A percentile compares a stretch with the other conserved stretches of the same genome.
Conservation (phyloP, 2,113 vertebrate genomes). For the Phasianus colchicus region DNA sequence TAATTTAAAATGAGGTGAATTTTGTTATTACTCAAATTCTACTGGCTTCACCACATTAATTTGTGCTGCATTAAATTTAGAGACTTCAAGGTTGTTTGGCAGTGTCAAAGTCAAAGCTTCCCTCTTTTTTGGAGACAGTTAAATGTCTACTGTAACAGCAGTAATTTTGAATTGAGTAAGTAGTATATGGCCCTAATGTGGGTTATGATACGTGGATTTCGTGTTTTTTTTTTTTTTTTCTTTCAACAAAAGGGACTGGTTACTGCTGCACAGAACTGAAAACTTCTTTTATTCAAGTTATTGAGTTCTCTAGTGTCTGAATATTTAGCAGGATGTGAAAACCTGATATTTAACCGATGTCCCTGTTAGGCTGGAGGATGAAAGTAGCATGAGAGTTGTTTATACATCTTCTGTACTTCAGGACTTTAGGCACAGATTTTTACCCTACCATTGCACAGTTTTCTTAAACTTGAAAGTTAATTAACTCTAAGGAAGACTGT, state of each 20-base stretch:
- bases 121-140: not conserved
- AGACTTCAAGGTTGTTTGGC: not conserved
- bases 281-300: not conserved
- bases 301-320: not conserved
- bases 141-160: not conserved
- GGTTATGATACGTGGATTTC: not conserved
- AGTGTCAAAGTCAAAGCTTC: not conserved
- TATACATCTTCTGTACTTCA: not conserved
- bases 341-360: not conserved
- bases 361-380: not conserved
- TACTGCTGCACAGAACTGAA: not conserved
- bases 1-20: not conserved
- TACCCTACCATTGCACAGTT: not conserved
- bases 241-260: not conserved
- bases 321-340: not conserved
- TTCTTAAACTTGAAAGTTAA: not conserved
- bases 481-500: not conserved
- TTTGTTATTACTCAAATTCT: not conserved
- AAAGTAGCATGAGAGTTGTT: not conserved
- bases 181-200: accelerated
- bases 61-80: not conserved
- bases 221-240: not conserved
- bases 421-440: not conserved
- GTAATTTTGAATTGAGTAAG: not conserved
- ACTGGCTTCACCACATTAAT: not conserved